Evolutionary conservation across 2,113 vertebrate species (phyloP), one percentile per base, ranked within the genome.

Genomic region (Erythrolamprus reginae): DNA sequence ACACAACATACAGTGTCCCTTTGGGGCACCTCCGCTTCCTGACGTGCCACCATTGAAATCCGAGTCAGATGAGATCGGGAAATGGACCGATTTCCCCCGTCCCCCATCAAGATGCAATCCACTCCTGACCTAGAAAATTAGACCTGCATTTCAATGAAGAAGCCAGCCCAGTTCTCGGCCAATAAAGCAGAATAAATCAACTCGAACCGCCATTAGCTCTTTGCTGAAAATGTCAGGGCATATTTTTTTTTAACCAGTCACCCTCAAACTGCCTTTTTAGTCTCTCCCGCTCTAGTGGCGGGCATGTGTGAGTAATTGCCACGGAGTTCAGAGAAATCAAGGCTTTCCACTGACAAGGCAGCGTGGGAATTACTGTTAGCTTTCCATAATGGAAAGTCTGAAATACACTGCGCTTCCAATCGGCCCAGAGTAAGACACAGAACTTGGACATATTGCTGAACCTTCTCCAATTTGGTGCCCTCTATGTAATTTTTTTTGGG

Each of bases 111-210:
- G 87, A 86, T 56, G 89, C 82, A 90, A 56, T 1, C 0, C 82
- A 91, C 90, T 94, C 93, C 87, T 95, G 86, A 92, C 90, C 90
- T 61, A 92, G 65, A 94, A 96, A 96, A 95, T 91, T 26, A 82
- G 87, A 93, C 33, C 82, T 88, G 82, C 88, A 93, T 90, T 92
- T 93, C 93, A 94, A 87, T 8, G 94, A 86, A 94, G 51, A 82
- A 90, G 82, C 52, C 0, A 83, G 92, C 89, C 87, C 12, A 4
- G n/a, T 5, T 53, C 89, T 95, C 53, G 23, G 17, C 48, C 55
- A 28, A 92, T 88, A 45, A 92, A 93, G 93, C 8, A 93, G 23
- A 65, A 33, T 94, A 94, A 83, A 92, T 82, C 91, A 90, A 91
- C 10, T 56, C 84, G 55, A 92, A 13, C 38, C 42, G 3, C n/a